Evolutionary conservation across 2,797 vertebrate genomes (phyloP), one percentile per base, ranked within the genome.

Genomic region (Aratinga solstitialis): DNA sequence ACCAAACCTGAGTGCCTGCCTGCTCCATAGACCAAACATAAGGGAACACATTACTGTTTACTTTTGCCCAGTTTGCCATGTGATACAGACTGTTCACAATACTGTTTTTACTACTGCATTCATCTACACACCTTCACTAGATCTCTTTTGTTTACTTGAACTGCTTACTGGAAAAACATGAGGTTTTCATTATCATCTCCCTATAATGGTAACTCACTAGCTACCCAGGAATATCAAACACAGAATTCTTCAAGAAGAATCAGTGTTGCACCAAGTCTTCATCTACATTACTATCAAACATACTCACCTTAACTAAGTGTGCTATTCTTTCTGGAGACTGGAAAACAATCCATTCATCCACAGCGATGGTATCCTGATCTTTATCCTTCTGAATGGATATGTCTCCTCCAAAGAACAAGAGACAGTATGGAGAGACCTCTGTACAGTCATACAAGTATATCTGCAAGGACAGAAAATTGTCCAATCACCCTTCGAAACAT

Each of bases 381-480:
- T 98, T 98, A 29, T 99, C 99, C 87, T 98, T 99, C 98, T 99
- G 99, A 94, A 99, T 99, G 87, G 98, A 99, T 97, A 99, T 98
- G 92, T 99, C 98, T 48, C 99, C 99, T 56, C 99, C 99, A 1
- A 99, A 99, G 97, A 99, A 99, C 81, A 99, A 96, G 53, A 99
- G 98, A 3, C 99, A 99, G 97, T 99, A 99, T 0, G 99, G 99
- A 36, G 99, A 99, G 53, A 99, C 99, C 95, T 99, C 99, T 0
- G 99, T 99, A 86, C 99, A 99, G 65, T 99, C 99, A 42, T 99
- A 99, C 93, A 99, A 97, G 97, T 99, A 99, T 95, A 99, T 99
- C 99, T 99, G 98, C 48, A 96, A 92, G 11, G 62, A 43, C 42
- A 82, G 36, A 85, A 38, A 89, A 65, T 5, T 13, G 47, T 20